These are phyloP conservation scores for Phyllostomus discolor DNA, from an alignment of 2,113 vertebrate species.

Conservation along the genomic window DNA sequence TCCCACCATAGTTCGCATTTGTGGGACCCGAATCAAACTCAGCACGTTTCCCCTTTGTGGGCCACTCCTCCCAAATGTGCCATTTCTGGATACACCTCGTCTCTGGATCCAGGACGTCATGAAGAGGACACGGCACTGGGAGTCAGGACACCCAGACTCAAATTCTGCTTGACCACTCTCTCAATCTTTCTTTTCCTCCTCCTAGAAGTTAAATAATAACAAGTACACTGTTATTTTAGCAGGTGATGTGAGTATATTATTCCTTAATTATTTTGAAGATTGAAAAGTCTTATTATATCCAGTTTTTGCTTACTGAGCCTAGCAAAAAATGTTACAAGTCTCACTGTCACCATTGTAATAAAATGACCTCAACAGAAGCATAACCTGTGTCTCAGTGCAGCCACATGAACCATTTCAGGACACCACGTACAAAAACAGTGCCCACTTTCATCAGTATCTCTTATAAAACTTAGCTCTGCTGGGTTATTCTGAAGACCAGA, in stretches of 20 bases:
- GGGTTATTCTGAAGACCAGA: background rate
- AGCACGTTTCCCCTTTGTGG: background rate
- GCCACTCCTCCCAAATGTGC: background rate
- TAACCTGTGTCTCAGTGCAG: background rate
- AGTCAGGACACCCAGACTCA: background rate
- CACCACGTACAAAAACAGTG: background rate
- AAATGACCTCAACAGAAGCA: background rate
- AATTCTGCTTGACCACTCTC: background rate
- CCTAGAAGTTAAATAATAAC: too few relatives aligned
- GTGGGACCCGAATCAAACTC: background rate
- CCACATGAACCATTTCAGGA: background rate
- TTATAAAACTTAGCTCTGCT: background rate
- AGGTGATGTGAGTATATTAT: background rate
- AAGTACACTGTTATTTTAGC: background rate
- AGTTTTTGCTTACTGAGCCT: background rate
- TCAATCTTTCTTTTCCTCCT: background rate
- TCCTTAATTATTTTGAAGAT: background rate
- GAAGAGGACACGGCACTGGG: background rate
- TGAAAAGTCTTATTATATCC: background rate
- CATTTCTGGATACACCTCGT: background rate
- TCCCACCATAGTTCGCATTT: background rate
- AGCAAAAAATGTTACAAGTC: background rate
- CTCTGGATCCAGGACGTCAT: background rate
- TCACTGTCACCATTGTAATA: background rate
- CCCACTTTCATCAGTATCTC: background rate